phyloP scores from a whole-genome alignment of 2,888 invertebrate genomes.

The Hirudinaria manillensis region DNA sequence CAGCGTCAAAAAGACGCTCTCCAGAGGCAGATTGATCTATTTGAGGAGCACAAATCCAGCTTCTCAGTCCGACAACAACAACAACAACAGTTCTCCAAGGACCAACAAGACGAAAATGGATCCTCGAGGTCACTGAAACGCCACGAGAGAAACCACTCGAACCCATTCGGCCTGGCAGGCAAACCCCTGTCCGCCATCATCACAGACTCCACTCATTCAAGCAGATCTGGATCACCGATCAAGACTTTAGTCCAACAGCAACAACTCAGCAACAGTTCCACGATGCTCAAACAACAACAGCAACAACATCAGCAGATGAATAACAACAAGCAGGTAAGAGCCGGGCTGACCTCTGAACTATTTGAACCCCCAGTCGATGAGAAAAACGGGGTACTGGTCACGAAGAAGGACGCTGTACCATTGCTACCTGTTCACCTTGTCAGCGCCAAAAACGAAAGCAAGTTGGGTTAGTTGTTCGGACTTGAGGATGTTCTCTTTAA shows the following conservation, averaged over 20 bases:
- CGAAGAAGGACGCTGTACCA: conserved; percentile 1
- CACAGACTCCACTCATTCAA: not conserved
- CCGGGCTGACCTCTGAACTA: not conserved
- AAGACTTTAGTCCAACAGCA: no score
- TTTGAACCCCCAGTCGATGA: not conserved
- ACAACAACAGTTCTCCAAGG: not conserved
- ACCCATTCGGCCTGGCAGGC: not conserved
- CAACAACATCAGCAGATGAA: no score
- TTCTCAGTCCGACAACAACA: not conserved
- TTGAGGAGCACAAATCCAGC: conserved; percentile 40
- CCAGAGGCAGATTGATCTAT: conserved; percentile 61
- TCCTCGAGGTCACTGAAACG: not conserved
- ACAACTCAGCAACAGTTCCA: not conserved
- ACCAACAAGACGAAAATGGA: not conserved
- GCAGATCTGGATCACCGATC: not conserved
- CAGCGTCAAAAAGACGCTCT: conserved; percentile 79
- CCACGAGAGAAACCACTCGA: conserved; percentile 7
- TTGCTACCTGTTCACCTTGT: not conserved
- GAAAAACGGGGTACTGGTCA: conserved; percentile 1
- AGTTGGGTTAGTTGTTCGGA: not conserved
- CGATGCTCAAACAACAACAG: not conserved
- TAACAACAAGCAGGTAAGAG: not conserved
- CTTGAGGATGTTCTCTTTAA: not conserved
- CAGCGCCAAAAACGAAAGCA: not conserved
- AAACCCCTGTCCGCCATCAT: not conserved